phyloP scores from a whole-genome alignment of 2,888 invertebrate genomes.

The Periphyllus acericola region DNA sequence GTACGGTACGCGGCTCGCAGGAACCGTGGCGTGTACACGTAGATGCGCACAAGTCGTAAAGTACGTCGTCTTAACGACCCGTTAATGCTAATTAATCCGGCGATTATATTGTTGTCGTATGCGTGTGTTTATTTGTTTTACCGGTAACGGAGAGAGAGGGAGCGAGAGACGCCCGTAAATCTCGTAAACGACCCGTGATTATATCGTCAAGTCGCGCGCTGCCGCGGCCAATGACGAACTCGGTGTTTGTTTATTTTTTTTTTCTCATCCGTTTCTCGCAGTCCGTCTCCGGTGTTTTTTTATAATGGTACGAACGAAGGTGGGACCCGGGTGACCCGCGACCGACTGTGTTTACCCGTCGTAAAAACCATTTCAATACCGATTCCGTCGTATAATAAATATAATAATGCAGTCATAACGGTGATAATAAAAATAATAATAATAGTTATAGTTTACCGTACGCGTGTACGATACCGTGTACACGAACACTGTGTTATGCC shows the following conservation, averaged over 20 bases:
- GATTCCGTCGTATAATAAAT: slow-evolving; percentile 11
- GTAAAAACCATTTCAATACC: slow-evolving; percentile 42
- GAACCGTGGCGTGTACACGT: neutral
- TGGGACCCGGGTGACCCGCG: too few species aligned
- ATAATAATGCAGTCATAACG: neutral
- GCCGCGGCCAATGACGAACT: neutral
- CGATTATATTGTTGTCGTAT: slow-evolving; percentile 46
- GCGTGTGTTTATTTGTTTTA: neutral
- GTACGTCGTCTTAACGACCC: slow-evolving; percentile 37
- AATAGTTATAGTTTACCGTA: neutral
- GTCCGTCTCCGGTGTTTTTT: too few species aligned
- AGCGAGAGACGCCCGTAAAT: neutral
- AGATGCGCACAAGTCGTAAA: slow-evolving; percentile 22
- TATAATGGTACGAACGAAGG: neutral
- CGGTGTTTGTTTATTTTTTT: neutral
- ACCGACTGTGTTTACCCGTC: slow-evolving; percentile 19
- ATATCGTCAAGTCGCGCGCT: slow-evolving; percentile 21
- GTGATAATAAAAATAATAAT: neutral
- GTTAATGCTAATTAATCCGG: slow-evolving; percentile 59
- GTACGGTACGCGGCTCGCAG: too few species aligned
- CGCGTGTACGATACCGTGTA: neutral
- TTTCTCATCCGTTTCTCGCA: too few species aligned
- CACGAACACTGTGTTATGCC: neutral
- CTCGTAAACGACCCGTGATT: slow-evolving; percentile 37
- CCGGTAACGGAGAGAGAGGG: neutral